Conservation (phyloP, 2,797 vertebrate species). For the Sebastes itinus region DNA sequence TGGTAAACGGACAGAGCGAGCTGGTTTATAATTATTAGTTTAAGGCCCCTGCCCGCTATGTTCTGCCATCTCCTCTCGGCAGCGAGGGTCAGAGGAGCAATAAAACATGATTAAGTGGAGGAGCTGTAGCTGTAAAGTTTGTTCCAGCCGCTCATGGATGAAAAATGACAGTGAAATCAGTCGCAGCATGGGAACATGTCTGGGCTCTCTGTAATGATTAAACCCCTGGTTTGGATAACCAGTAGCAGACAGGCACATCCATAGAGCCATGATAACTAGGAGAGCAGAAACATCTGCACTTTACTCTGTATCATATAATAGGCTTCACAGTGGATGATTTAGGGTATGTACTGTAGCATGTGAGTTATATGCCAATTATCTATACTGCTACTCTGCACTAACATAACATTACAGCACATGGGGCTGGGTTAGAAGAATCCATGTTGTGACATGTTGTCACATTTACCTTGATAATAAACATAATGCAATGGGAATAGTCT, state of each 20-base stretch:
- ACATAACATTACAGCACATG: conserved; percentile 22
- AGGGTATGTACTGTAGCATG: conserved; percentile 2
- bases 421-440: background rate
- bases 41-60: conserved; percentile 56
- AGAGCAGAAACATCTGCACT: conserved; percentile 60
- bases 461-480: background rate
- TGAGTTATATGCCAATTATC: conserved; percentile 34
- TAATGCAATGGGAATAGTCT: background rate
- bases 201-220: conserved; percentile 72
- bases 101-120: conserved; percentile 81
- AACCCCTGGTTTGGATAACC: conserved; percentile 66
- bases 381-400: conserved; percentile 24
- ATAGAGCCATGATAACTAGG: conserved; percentile 37
- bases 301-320: conserved; percentile 22
- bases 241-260: conserved; percentile 53
- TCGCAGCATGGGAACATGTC: conserved; percentile 67
- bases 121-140: conserved; percentile 67
- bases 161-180: conserved; percentile 75
- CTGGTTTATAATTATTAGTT: conserved; percentile 72
- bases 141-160: conserved; percentile 66
- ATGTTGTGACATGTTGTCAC: conserved; percentile 6
- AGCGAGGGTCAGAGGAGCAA: conserved; percentile 64
- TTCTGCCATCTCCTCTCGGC: conserved; percentile 63
- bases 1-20: conserved; percentile 51
- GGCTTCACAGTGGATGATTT: conserved; percentile 33